phyloP scores from a whole-genome alignment of 2,113 vertebrate genomes.

The Baryphthengus martii region DNA sequence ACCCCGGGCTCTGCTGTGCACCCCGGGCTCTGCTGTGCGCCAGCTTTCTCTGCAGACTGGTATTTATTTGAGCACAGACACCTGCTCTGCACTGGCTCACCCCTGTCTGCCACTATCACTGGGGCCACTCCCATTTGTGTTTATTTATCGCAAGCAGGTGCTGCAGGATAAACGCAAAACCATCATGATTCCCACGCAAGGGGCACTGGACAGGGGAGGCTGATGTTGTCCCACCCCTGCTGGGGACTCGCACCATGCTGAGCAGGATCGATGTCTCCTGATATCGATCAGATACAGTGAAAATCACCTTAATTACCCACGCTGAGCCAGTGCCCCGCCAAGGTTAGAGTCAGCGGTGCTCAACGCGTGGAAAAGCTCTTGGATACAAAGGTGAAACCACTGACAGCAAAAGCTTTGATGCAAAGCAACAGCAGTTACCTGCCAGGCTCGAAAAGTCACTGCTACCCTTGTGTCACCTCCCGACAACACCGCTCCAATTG shows the following conservation, averaged over 20 bases:
- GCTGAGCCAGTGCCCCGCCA: not conserved
- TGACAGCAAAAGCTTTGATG: not conserved
- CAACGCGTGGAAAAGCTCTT: not conserved
- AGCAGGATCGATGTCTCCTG: not conserved
- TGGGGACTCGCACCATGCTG: not conserved
- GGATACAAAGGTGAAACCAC: not conserved
- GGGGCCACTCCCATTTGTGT: accelerated
- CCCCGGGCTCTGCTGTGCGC: not conserved
- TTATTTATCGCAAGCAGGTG: not conserved
- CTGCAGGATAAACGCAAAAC: not conserved
- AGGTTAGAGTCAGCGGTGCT: not conserved
- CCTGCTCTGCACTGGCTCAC: not conserved
- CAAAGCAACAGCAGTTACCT: not conserved
- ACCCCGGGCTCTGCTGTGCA: not conserved
- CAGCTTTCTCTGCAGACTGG: not conserved
- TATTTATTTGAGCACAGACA: not conserved
- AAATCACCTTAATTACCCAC: not conserved
- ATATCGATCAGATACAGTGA: not conserved
- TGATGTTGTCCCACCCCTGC: not conserved
- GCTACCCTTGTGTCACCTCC: not conserved
- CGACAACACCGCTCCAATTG: not conserved
- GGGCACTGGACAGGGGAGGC: not conserved
- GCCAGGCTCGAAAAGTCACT: accelerated
- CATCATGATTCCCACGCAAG: accelerated
- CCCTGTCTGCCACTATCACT: not conserved